Evolutionary conservation across 2,113 vertebrate species (phyloP).

Genomic region (Sphyrna mokarran): DNA sequence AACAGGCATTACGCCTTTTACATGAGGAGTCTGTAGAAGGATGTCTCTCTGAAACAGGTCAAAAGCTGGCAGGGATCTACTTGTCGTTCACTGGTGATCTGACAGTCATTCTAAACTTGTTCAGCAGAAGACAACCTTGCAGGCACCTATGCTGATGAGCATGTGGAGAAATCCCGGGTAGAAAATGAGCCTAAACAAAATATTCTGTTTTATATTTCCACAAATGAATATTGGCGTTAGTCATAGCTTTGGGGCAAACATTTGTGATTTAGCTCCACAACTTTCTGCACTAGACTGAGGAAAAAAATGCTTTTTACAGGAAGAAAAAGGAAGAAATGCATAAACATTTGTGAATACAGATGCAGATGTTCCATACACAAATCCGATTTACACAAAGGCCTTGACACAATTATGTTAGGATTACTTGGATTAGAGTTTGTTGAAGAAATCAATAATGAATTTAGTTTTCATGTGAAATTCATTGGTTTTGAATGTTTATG

Average conservation of each 20-base stretch:
- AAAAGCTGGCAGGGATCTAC: neutral
- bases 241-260: neutral
- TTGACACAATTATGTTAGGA: conserved; percentile 29
- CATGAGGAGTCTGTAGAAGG: too few species aligned
- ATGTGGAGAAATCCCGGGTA: neutral
- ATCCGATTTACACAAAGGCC: conserved; percentile 7
- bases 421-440: neutral
- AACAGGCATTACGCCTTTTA: neutral
- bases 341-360: neutral
- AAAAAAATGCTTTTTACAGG: neutral
- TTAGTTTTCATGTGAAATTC: conserved; percentile 18
- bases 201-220: neutral
- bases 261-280: neutral
- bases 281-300: neutral
- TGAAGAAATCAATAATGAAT: conserved; percentile 11
- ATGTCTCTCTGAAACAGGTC: neutral
- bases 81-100: neutral
- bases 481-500: neutral
- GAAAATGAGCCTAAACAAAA: neutral
- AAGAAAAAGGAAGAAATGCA: neutral
- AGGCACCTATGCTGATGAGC: neutral
- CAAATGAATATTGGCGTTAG: neutral
- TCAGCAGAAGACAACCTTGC: neutral
- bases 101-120: neutral
- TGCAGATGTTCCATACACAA: neutral